A percentile compares a stretch with the other conserved stretches of the same genome.
phyloP scores from a whole-genome alignment of 2,113 vertebrate species.

The Pan troglodytes region DNA sequence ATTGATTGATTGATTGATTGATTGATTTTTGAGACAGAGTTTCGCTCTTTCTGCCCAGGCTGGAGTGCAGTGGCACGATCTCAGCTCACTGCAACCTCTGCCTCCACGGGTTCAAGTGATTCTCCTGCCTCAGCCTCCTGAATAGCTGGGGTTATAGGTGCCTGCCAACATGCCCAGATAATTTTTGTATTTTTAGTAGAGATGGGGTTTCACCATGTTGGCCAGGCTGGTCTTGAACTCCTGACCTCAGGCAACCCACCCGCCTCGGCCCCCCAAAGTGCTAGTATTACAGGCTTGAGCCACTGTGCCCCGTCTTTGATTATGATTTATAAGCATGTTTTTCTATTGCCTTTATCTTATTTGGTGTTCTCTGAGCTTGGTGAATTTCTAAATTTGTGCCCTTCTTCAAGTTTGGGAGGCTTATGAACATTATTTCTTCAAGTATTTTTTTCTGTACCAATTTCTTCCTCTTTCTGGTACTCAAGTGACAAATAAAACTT shows the following conservation, averaged over 20 bases:
- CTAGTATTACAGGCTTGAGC: background rate
- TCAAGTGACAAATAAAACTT: background rate
- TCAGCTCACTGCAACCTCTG: background rate
- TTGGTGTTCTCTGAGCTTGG: background rate
- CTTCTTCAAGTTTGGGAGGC: background rate
- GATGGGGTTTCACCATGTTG: background rate
- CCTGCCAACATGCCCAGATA: too few species aligned
- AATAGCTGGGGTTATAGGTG: background rate
- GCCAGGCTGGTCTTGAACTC: background rate
- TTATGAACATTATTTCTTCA: background rate
- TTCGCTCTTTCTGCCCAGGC: background rate
- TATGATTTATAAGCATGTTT: background rate
- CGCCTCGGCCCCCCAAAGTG: background rate
- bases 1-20: background rate
- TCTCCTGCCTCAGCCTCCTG: background rate
- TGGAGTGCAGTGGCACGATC: background rate
- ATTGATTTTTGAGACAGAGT: background rate
- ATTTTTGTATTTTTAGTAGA: background rate
- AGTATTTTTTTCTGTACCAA: background rate
- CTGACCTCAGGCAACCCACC: background rate
- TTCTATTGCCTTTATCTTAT: background rate
- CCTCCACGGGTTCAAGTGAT: background rate
- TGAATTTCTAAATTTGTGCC: background rate
- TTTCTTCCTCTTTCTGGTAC: background rate
- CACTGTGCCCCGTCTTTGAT: background rate